These are phyloP conservation scores for Rhombomys opimus DNA, from an alignment of 2,113 vertebrate species.

Conservation along the genomic window DNA sequence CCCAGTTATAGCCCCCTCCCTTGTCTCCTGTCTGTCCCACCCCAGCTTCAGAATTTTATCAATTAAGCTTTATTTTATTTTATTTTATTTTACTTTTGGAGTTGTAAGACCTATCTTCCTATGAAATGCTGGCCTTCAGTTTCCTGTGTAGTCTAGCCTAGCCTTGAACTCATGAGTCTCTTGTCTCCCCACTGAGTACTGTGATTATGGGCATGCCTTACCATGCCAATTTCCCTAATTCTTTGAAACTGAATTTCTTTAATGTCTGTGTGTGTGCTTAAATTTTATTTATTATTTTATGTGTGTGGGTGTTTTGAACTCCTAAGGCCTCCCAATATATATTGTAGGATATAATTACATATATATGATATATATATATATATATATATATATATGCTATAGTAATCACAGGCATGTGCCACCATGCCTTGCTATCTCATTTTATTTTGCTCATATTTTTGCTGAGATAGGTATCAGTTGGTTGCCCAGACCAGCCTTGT, in stretches of 20 bases:
- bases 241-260: slow-evolving; percentile 22
- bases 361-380: background rate
- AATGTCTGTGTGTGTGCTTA: background rate
- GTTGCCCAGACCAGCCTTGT: background rate
- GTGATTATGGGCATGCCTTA: background rate
- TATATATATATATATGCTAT: background rate
- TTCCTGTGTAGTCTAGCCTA: background rate
- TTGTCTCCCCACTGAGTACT: background rate
- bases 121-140: background rate
- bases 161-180: background rate
- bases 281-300: background rate
- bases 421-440: background rate
- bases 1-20: no score
- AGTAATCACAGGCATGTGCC: background rate
- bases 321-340: background rate
- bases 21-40: no score
- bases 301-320: background rate
- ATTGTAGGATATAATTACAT: background rate
- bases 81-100: background rate
- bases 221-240: background rate
- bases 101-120: background rate
- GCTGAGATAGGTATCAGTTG: background rate
- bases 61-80: no score
- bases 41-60: background rate
- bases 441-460: background rate